Evolutionary conservation across 2,113 vertebrate species (phyloP).

Genomic region (Acrocephalus kingi): DNA sequence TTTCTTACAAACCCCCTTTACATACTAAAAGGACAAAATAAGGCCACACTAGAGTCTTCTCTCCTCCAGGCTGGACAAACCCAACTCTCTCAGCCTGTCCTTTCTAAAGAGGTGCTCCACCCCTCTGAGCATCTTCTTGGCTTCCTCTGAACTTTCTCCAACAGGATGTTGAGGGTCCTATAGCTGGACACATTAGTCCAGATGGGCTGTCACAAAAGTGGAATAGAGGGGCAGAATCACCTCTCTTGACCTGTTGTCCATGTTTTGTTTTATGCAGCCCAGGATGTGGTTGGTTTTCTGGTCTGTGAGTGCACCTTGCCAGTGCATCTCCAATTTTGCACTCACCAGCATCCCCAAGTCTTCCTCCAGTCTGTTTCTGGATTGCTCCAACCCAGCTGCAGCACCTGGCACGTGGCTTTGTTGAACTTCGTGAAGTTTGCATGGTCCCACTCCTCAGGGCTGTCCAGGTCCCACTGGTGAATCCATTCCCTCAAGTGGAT

Average conservation of each 20-base stretch:
- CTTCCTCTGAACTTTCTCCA: background rate
- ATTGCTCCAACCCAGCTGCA: background rate
- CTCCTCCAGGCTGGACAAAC: background rate
- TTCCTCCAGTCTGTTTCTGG: background rate
- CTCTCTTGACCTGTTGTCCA: background rate
- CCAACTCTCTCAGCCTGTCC: background rate
- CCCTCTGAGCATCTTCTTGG: background rate
- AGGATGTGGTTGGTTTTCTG: background rate
- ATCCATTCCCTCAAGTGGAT: fast-evolving
- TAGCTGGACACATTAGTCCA: background rate
- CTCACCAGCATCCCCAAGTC: background rate
- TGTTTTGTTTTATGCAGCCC: background rate
- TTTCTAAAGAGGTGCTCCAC: background rate
- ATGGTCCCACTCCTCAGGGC: background rate
- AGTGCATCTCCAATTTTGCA: background rate
- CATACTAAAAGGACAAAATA: background rate
- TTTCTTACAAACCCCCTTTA: background rate
- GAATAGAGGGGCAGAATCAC: background rate
- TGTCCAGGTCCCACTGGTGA: background rate
- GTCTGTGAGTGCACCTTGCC: fast-evolving
- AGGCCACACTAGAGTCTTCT: background rate
- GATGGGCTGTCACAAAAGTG: fast-evolving
- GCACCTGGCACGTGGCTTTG: background rate
- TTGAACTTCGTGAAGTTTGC: background rate
- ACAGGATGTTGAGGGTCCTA: background rate